Base-by-base conservation (phyloP, 53 echinoderm and acorn worm genomes). In the Pentamera pediparva region DNA sequence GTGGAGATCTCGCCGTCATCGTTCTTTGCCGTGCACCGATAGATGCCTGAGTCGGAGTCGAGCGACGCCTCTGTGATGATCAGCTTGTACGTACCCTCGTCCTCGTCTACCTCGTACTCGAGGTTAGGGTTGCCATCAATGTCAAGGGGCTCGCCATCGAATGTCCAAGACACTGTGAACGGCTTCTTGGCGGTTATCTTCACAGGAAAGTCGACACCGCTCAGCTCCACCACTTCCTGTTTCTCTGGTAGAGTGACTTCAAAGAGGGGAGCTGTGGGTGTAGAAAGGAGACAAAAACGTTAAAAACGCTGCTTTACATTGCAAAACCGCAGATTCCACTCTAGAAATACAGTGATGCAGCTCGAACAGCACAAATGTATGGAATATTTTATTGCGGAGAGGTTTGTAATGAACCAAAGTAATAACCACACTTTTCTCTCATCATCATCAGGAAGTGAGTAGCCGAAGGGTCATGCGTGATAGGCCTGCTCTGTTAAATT, bases 21-120 rank as follows among this genome's bases (percentile, higher is more conserved):
- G 76, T 90, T 90, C 59, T 61, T 53, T 18, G 72, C 90, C 33
- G 53, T 65, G 48, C 90, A 90, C 62, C 41, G 79, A 79, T 83
- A 90, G 54, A 79, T 26, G 28, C 83, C 79, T 10, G 74, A 78
- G 67, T 86, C 79, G 32, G 58, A 61, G 51, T 81, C 78, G 30
- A 76, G 41, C 32, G 61, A 37, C 36, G 86, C 62, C 36, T 86
- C 90, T 65, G 70, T 72, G 57, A 90, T 86, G 48, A 77, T 71
- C 6, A 89, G 76, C 39, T 41, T 86, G 70, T 75, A 90, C 30
- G 56, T 57, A 20, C 86, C 82, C 7, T 38, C 69, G 19, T 75
- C 85, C 20, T 89, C 89, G 19, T 85, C 86, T 12, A 82, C 86
- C 24, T 75, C 75, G 21, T 70, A 70, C 32, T 70, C 71, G 22